Conservation (phyloP, 1,140 invertebrate species). For the Drosophila truncata region DNA sequence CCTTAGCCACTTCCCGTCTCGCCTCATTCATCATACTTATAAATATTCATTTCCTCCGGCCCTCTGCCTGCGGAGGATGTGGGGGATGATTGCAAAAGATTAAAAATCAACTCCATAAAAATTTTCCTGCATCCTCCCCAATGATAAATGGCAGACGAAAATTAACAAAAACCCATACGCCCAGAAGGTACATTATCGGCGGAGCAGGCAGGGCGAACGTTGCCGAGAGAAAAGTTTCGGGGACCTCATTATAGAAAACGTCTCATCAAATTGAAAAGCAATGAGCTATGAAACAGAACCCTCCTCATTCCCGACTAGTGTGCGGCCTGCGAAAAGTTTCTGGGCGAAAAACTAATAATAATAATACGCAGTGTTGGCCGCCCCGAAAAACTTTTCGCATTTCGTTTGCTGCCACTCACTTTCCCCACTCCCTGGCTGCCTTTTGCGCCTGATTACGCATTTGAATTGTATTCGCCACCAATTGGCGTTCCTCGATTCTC, state of each 20-base stretch:
- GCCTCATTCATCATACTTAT: conserved; percentile 84
- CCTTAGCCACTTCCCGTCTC: conserved; percentile 46
- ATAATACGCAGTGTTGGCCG: conserved; percentile 67
- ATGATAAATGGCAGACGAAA: conserved; percentile 81
- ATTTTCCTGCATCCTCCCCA: conserved; percentile 41
- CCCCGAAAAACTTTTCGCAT: conserved; percentile 79
- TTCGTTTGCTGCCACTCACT: conserved; percentile 56
- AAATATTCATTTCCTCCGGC: conserved; percentile 82
- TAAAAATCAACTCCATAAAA: conserved; percentile 85
- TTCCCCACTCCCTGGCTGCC: neutral
- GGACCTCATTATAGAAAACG: conserved; percentile 81
- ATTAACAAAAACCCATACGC: conserved; percentile 60
- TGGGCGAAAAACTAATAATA: conserved; percentile 80
- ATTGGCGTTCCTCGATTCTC: conserved; percentile 6
- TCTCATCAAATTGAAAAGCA: conserved; percentile 85
- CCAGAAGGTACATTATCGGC: neutral
- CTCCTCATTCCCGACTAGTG: conserved; percentile 30
- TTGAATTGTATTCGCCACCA: conserved; percentile 72
- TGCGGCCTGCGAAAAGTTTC: conserved; percentile 58
- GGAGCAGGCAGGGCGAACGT: neutral
- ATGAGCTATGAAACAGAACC: conserved; percentile 82
- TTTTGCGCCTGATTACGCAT: conserved; percentile 76
- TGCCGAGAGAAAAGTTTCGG: conserved; percentile 49
- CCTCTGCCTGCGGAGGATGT: neutral
- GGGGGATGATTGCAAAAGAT: conserved; percentile 80